Base-by-base conservation (phyloP, 2,888 invertebrate species). In the Agrotis clavis region DNA sequence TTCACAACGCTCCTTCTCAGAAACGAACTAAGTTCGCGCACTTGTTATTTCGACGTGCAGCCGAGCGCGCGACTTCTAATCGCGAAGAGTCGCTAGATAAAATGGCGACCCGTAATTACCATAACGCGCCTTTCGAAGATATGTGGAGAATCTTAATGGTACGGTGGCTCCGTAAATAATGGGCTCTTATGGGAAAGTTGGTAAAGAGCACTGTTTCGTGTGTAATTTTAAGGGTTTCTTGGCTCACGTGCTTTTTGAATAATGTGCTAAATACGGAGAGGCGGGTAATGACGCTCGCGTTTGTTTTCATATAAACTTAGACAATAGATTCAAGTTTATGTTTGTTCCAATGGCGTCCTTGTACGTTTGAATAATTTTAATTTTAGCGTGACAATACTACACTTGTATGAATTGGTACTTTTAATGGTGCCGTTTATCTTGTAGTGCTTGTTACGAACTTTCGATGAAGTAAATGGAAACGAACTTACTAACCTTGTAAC, bases 81-180 rank as follows among this genome's bases (percentile, higher is more conserved):
- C 95, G 94, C 90, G 93, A 92, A 93, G 94, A 93, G 92, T 93
- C 93, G 92, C 93, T 90, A 94, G 95, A 95, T 96, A 96, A 96
- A 96, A 95, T 95, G 95, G 94, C 95, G 95, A 96, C 95, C 95
- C 94, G 91, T 95, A 96, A 96, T 96, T 96, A 96, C 95, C 96
- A 96, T 96, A 96, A 94, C 94, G 92, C 94, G 95, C 92, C 94
- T 95, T 95, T 92, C 95, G 95, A 95, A 96, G 95, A 96, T 96
- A 96, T 95, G 96, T 95, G 94, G 95, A 94, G 95, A 95, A 95
- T 96, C 95, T 95, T 96, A 96, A 96, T 95, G 96, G 95, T 95
- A 94, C 95, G 94, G 94, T 96, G 94, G 93, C 94, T 95, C 87
- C 93, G 95, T 95, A 95, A 96, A 96, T 96, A 96, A 96, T 96